Evolutionary conservation across 2,797 vertebrate genomes (phyloP).

Genomic region (Channallabes apus): DNA sequence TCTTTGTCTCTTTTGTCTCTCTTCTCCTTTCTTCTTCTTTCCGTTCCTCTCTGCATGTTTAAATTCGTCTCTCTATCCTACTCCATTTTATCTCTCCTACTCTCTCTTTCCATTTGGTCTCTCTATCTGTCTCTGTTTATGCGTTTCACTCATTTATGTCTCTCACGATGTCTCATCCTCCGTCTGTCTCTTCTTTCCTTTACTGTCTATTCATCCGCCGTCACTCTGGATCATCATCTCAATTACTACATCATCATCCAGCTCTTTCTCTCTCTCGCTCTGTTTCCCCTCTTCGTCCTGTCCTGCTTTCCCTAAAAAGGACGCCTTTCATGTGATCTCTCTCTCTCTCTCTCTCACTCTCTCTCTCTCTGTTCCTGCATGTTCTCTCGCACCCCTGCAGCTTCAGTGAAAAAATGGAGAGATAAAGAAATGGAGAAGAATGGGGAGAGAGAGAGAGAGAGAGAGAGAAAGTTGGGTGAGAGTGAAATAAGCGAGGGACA

Average conservation of each 20-base stretch:
- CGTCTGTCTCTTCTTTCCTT: slow-evolving; percentile 3
- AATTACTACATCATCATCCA: slow-evolving; percentile 38
- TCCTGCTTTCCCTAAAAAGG: neutral
- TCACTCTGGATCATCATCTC: slow-evolving; percentile 55
- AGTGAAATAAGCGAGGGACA: neutral
- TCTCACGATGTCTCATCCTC: neutral
- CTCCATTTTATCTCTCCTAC: neutral
- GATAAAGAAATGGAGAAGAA: neutral
- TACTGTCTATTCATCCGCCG: neutral
- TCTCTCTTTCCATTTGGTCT: neutral
- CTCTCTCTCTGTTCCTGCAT: slow-evolving; percentile 10
- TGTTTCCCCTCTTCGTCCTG: neutral
- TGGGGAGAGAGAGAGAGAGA: neutral
- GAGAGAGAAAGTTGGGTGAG: too few relatives aligned
- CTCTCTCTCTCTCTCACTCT: neutral
- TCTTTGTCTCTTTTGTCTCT: neutral
- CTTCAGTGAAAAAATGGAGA: neutral
- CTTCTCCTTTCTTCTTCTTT: neutral
- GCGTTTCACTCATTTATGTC: too few relatives aligned
- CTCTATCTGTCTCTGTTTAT: too few relatives aligned
- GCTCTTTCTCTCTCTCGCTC: neutral
- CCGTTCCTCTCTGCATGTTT: too few relatives aligned
- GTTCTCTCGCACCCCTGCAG: neutral
- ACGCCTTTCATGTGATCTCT: neutral
- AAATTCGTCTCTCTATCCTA: neutral